These are phyloP conservation scores for Aspiorhynchus laticeps DNA, from an alignment of 2,113 vertebrate genomes.

Conservation along the genomic window DNA sequence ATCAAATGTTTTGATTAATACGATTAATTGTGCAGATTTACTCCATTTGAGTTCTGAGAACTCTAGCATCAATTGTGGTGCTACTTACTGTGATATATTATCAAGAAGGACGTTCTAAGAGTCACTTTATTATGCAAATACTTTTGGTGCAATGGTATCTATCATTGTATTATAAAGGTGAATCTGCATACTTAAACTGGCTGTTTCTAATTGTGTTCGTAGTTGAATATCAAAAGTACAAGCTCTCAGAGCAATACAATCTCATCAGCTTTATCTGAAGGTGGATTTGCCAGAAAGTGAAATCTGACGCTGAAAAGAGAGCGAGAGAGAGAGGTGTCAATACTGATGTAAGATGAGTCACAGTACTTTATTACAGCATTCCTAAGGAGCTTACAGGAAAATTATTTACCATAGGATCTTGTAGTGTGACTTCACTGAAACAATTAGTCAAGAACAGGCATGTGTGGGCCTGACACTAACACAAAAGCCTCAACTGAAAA, in stretches of 20 bases:
- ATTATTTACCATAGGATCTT: not conserved
- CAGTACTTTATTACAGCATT: not conserved
- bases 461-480: not conserved
- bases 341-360: not conserved
- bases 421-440: not conserved
- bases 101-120: not conserved
- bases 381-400: not conserved
- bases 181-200: too few species aligned
- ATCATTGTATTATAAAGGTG: not conserved
- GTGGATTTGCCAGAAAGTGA: not conserved
- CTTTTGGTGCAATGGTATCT: not conserved
- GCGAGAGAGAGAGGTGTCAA: not conserved
- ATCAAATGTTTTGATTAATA: too few species aligned
- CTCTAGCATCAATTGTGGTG: not conserved
- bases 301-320: not conserved
- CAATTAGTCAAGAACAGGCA: not conserved
- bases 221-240: not conserved
- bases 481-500: constrained; percentile 6
- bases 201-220: not conserved
- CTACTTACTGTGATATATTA: not conserved
- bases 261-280: not conserved
- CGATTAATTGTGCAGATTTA: too few species aligned
- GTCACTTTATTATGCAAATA: not conserved
- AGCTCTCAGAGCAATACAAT: not conserved
- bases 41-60: too few species aligned